Evolutionary conservation across 2,888 invertebrate genomes (phyloP), one percentile per base, ranked within the genome.

Genomic region (Galerucella nymphaeae): DNA sequence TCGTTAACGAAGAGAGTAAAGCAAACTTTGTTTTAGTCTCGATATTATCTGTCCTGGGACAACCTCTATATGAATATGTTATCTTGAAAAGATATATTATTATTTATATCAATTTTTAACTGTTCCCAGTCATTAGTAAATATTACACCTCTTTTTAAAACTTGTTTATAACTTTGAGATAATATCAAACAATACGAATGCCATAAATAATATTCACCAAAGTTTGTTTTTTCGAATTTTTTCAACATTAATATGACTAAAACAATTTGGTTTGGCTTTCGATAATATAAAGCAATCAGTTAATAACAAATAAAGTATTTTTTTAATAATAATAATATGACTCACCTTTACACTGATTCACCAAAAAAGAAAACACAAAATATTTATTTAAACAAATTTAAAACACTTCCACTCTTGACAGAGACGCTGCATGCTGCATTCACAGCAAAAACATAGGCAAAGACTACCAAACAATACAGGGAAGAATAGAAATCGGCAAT

Each of bases 391-490:
- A 14, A 0, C 9, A 16, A 61, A 42, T n/a, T 14, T 13, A 58
- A 11, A 42, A 61, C 61, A 61, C 61, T 61, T 61, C 41, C 18
- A 61, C 61, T 11, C 16, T 61, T 11, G 38, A 61, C 41, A 41
- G 61, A 61, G 23, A 30, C 23, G 61, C 61, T 55, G 45, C 30
- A 63, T 57, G n/a, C n/a, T n/a, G n/a, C n/a, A n/a, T n/a, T 42
- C 63, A 70, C 58, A 42, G 18, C 13, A 18, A 68, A 67, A 53
- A 50, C 68, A 64, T 64, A 68, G 67, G 59, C 67, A 64, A 64
- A 50, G 63, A 66, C 64, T 42, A 73, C 73, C 67, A 67, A 63
- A 74, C 74, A 68, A 67, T 68, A 57, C 42, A 50, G 70, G 62
- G 67, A 73, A 66, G 63, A 42, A 70, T 53, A 14, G 14, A 41